These are phyloP conservation scores for Rallus crepitans DNA, from an alignment of 2,797 vertebrate species.

Conservation along the genomic window DNA sequence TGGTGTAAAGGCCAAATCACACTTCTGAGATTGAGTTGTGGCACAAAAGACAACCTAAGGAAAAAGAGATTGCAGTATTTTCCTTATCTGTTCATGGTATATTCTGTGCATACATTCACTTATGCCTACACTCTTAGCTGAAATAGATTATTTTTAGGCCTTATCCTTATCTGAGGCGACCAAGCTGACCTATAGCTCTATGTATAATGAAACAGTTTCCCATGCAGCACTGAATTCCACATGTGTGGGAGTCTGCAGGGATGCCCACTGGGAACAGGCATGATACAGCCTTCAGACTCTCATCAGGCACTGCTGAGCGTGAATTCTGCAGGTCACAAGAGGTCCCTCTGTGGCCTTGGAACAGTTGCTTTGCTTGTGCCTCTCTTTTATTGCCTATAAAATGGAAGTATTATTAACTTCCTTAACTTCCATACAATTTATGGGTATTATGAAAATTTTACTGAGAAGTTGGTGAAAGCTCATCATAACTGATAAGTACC, in stretches of 20 bases:
- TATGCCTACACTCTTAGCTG: not conserved
- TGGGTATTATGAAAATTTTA: not conserved
- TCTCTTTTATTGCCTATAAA: not conserved
- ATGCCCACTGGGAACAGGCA: not conserved
- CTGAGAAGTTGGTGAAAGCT: not conserved
- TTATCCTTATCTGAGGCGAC: not conserved
- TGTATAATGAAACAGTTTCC: not conserved
- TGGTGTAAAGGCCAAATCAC: not conserved
- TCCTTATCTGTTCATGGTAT: not conserved
- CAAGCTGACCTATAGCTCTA: not conserved
- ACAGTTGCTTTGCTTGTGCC: not conserved
- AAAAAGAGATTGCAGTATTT: not conserved
- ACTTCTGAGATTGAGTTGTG: not conserved
- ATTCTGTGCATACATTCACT: not conserved
- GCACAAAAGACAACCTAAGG: not conserved
- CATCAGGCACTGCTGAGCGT: not conserved
- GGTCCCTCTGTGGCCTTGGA: not conserved
- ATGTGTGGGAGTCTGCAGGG: not conserved
- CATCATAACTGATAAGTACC: not conserved
- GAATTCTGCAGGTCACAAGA: not conserved
- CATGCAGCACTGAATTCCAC: fast-evolving
- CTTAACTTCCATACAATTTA: not conserved
- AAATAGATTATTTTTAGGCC: not conserved
- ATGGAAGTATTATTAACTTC: not conserved
- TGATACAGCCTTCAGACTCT: not conserved